Conservation (phyloP, 2,113 vertebrate species). For the Morone chrysops region DNA sequence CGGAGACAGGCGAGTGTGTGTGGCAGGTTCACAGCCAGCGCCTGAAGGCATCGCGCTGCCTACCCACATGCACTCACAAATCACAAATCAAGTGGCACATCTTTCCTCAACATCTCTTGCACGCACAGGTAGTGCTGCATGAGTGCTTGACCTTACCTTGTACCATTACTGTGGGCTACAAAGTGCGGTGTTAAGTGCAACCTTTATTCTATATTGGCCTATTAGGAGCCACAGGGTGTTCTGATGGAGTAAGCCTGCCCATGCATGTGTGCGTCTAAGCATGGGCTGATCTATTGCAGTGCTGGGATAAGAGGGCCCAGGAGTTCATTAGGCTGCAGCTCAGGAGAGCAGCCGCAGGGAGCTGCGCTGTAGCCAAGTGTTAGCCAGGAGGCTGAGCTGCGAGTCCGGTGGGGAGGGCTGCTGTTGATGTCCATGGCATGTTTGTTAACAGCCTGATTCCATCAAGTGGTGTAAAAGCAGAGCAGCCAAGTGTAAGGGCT, state of each 20-base stretch:
- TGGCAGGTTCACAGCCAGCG: constrained; percentile 76
- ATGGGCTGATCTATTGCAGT: constrained; percentile 67
- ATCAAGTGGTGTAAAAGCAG: constrained; percentile 82
- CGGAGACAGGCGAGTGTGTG: constrained; percentile 69
- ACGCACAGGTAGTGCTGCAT: constrained; percentile 52
- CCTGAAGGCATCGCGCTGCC: constrained; percentile 74
- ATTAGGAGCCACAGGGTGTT: constrained; percentile 77
- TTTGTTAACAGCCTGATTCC: constrained; percentile 86
- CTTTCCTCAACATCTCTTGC: constrained; percentile 50
- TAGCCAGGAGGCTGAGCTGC: constrained; percentile 80
- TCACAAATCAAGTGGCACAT: constrained; percentile 65
- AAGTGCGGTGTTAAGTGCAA: constrained; percentile 65
- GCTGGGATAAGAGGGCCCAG: constrained; percentile 73
- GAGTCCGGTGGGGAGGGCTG: constrained; percentile 74
- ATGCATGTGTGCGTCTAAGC: constrained; percentile 62
- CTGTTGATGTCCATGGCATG: constrained; percentile 83
- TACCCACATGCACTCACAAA: constrained; percentile 64
- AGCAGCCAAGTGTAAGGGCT: constrained; percentile 75
- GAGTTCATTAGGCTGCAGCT: constrained; percentile 83
- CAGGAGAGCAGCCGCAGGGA: constrained; percentile 81
- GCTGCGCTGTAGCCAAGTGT: constrained; percentile 72
- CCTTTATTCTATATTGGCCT: constrained; percentile 76
- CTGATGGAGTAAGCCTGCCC: constrained; percentile 52
- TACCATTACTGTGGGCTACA: constrained; percentile 65
- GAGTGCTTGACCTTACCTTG: constrained; percentile 66